A percentile compares a stretch with the other conserved stretches of the same genome.
Conservation (phyloP, 2,797 vertebrate species). For the Silurus lanzhouensis region DNA sequence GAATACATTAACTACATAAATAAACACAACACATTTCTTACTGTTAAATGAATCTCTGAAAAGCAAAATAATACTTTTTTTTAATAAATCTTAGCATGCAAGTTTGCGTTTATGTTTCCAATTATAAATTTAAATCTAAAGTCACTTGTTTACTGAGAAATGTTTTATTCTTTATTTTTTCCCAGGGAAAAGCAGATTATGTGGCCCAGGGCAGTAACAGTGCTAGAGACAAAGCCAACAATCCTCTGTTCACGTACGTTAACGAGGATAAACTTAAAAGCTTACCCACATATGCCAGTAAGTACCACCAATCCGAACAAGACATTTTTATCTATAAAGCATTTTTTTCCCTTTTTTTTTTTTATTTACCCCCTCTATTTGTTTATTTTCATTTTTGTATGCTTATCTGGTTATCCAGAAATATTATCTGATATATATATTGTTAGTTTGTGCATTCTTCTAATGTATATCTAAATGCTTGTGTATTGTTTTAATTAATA, state of each 20-base stretch:
- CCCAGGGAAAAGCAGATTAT: conserved; percentile 76
- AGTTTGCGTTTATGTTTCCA: not conserved
- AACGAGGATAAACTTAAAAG: conserved; percentile 76
- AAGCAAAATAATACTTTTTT: not conserved
- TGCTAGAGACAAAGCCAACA: conserved; percentile 72
- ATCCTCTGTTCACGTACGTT: conserved; percentile 74
- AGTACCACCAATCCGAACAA: conserved; percentile 44
- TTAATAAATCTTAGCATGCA: not conserved
- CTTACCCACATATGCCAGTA: conserved; percentile 77
- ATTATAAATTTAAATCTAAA: not conserved
- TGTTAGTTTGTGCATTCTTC: too few relatives aligned
- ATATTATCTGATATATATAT: too few relatives aligned
- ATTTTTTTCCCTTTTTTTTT: too few relatives aligned
- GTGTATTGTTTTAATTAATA: too few relatives aligned
- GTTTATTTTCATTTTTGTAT: too few relatives aligned
- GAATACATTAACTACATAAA: too few relatives aligned
- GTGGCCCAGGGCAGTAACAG: conserved; percentile 71
- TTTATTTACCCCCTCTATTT: too few relatives aligned
- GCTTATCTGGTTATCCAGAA: too few relatives aligned
- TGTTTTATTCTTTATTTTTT: conserved; percentile 20
- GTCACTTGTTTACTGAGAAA: not conserved
- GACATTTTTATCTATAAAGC: too few relatives aligned
- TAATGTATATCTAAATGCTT: too few relatives aligned
- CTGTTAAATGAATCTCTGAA: too few relatives aligned
- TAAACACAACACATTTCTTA: too few relatives aligned